Percentiles rank a stretch among this genome's conserved stretches.
These are phyloP conservation scores for Tinamus major DNA, from an alignment of 2,797 vertebrate species.

Conservation along the genomic window DNA sequence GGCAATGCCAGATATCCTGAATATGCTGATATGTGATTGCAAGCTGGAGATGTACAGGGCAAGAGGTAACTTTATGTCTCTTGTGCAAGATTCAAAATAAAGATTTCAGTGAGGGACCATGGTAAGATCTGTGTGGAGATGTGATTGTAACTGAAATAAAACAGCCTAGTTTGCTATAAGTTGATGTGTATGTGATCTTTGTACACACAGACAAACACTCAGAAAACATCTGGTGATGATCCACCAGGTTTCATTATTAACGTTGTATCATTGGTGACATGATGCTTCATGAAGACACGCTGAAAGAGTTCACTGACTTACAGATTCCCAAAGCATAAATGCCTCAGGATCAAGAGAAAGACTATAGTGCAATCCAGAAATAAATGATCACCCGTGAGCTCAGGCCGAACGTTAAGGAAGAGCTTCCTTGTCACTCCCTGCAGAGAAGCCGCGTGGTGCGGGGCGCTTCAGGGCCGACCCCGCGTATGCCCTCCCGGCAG, in stretches of 20 bases:
- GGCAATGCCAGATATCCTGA: background rate
- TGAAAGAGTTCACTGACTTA: background rate
- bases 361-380: slow-evolving; percentile 24
- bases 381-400: slow-evolving; percentile 1
- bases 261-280: background rate
- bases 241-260: background rate
- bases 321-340: background rate
- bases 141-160: background rate
- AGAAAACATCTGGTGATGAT: background rate
- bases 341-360: background rate
- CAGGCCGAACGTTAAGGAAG: slow-evolving; percentile 43
- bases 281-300: background rate
- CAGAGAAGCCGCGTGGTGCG: slow-evolving; percentile 18
- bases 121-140: background rate
- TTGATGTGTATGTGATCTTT: background rate
- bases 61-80: background rate
- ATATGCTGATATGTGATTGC: background rate
- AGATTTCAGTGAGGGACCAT: background rate
- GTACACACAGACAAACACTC: background rate
- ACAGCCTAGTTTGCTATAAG: background rate
- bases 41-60: background rate
- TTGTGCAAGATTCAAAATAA: background rate
- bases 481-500: background rate
- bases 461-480: background rate
- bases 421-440: slow-evolving; percentile 12